Conservation (phyloP, 2,113 vertebrate species). For the Pterocles burchelli region DNA sequence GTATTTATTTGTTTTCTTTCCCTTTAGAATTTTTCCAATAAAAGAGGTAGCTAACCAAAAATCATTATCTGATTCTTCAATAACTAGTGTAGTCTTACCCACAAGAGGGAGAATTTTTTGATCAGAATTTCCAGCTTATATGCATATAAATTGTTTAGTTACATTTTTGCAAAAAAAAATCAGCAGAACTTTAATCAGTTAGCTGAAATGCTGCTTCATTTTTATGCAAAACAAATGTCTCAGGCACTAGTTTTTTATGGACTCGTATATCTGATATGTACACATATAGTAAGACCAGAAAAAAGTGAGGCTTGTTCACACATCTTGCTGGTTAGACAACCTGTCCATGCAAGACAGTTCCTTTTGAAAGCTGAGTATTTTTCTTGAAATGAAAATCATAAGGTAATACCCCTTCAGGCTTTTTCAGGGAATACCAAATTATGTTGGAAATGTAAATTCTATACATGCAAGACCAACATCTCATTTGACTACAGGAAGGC, state of each 20-base stretch:
- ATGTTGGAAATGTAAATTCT: not conserved
- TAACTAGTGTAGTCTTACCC: not conserved
- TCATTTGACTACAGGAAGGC: not conserved
- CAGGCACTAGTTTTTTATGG: not conserved
- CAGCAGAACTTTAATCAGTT: not conserved
- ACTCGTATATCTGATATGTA: not conserved
- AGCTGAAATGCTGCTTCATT: not conserved
- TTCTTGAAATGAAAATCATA: not conserved
- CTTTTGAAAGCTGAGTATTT: not conserved
- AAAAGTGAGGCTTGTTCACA: not conserved
- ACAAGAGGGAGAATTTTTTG: not conserved
- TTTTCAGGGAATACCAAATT: not conserved
- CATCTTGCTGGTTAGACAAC: not conserved
- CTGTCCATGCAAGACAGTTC: not conserved
- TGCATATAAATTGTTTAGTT: not conserved
- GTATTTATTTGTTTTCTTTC: not conserved
- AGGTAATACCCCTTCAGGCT: not conserved
- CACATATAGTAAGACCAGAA: not conserved
- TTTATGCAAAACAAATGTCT: not conserved
- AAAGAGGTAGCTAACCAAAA: not conserved
- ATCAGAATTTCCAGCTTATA: not conserved
- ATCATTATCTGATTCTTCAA: not conserved
- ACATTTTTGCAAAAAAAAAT: not conserved
- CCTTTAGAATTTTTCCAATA: not conserved
- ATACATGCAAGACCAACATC: not conserved